Evolutionary conservation across 2,888 invertebrate genomes (phyloP), one percentile per base, ranked within the genome.

Genomic region (Chrysina gloriosa): DNA sequence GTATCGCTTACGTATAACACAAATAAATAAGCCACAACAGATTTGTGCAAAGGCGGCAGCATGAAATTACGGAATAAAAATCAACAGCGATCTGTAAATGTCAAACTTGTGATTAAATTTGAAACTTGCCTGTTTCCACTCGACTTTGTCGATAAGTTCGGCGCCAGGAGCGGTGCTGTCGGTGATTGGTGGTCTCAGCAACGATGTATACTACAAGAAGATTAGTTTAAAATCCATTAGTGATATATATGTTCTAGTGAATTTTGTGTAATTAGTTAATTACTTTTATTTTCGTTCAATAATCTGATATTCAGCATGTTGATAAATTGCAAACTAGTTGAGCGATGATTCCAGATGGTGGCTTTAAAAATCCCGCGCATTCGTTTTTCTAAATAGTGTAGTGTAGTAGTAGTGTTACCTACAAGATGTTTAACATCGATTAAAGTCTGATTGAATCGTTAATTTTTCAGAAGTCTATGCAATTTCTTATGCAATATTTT

Each of bases 81-180:
- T 27, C 58, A 61, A 27, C 14, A 36, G 42, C 42, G 25, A 61
- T 61, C 58, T 61, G 58, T 61, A 61, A 61, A 61, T 61, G 58
- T 61, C 58, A 61, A 61, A 27, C 42, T 61, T 9, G 27, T 61
- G 58, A 63, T 95, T 78, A 0, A 78, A 73, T 54, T 31, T 19
- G 47, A 67, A 67, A 80, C 84, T 84, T 83, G 94, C 94, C 90
- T 95, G 95, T 83, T 94, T 93, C 95, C 95, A 95, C 84, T 96
- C 96, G 67, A 91, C 89, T 83, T 93, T 92, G 81, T 93, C 92
- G 75, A 92, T 89, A 63, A 87, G 87, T 78, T 92, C 92, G 4
- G 88, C 87, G 21, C 88, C 87, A 61, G 89, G 87, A 25, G 87
- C 85, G 11, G 88, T 86, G 75, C 88, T 87, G 72, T 90, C 89